Conservation (phyloP, 2,113 vertebrate genomes). For the Strigops habroptila region DNA sequence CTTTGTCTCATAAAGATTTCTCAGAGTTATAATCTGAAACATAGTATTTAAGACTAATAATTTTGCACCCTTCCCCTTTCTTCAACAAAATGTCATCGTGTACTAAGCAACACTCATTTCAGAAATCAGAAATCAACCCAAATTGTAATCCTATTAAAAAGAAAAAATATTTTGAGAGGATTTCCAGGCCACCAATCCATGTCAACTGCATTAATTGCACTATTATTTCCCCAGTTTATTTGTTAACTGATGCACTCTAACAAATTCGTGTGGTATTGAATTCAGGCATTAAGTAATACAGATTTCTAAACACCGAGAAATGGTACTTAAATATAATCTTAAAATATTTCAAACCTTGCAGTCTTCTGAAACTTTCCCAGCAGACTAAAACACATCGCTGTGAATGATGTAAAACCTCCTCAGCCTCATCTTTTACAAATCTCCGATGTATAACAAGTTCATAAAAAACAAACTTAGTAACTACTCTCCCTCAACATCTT, state of each 20-base stretch:
- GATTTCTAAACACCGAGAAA: not conserved
- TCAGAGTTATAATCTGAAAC: not conserved
- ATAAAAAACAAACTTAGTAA: not conserved
- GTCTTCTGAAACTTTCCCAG: not conserved
- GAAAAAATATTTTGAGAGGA: not conserved
- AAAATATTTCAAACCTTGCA: not conserved
- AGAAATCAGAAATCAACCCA: not conserved
- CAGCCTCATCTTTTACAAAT: not conserved
- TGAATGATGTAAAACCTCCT: not conserved
- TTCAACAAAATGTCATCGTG: not conserved
- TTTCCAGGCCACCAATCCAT: not conserved
- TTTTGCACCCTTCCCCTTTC: not conserved
- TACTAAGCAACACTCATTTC: not conserved
- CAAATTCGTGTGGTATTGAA: not conserved
- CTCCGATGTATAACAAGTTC: not conserved
- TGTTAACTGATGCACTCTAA: not conserved
- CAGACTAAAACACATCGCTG: not conserved
- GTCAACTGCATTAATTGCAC: not conserved
- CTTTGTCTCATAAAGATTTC: not conserved
- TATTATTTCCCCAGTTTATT: not conserved
- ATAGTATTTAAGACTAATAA: not conserved
- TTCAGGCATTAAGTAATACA: not conserved
- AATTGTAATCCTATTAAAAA: not conserved
- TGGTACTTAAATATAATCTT: not conserved
- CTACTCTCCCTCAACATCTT: not conserved